Evolutionary conservation across 2,797 vertebrate genomes (phyloP).

Genomic region (Ibycter americanus): DNA sequence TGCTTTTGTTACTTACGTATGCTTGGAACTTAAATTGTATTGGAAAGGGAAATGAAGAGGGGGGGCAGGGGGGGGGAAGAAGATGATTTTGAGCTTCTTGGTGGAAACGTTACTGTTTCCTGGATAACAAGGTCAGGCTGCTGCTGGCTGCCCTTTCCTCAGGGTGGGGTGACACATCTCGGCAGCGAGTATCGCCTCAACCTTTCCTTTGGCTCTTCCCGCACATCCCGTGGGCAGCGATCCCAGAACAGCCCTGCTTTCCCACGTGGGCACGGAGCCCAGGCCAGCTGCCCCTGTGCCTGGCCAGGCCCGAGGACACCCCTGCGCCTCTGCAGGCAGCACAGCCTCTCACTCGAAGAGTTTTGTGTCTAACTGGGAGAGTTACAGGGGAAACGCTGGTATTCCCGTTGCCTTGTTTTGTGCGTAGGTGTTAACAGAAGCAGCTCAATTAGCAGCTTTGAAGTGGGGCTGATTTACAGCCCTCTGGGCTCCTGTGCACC

Average conservation of each 20-base stretch:
- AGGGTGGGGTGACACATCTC: accelerated
- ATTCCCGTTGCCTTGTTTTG: accelerated
- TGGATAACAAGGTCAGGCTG: background rate
- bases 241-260: background rate
- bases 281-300: background rate
- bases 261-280: accelerated
- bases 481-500: background rate
- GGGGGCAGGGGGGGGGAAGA: accelerated
- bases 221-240: accelerated
- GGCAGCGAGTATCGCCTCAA: background rate
- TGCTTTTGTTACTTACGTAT: background rate
- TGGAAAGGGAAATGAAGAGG: background rate
- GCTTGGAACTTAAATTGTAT: background rate
- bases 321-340: background rate
- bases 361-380: background rate
- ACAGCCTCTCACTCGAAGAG: accelerated
- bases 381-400: background rate
- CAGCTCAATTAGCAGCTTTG: background rate
- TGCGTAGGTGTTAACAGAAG: background rate
- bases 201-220: background rate
- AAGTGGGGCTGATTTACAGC: background rate
- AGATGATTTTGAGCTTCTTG: background rate
- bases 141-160: background rate
- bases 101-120: background rate
- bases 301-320: background rate